These are phyloP conservation scores for Hestina assimilis DNA, from an alignment of 1,140 invertebrate species.

Conservation along the genomic window DNA sequence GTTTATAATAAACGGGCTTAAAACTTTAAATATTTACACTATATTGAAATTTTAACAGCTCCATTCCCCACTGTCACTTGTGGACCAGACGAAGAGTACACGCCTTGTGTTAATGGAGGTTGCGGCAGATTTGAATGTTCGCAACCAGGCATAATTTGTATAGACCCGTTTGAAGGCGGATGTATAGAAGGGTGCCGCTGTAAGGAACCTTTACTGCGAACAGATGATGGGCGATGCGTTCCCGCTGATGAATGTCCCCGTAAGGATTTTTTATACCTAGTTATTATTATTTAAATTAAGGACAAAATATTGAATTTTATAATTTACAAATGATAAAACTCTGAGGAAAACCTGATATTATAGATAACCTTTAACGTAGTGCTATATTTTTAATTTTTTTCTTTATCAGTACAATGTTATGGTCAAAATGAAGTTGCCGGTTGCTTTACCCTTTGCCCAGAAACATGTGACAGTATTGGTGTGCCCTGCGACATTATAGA, in stretches of 20 bases:
- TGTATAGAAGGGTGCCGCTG: conserved; percentile 27
- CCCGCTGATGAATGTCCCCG: conserved; percentile 9
- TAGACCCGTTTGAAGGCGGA: not conserved
- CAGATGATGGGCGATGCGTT: conserved; percentile 18
- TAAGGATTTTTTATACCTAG: conserved; percentile 2
- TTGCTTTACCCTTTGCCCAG: conserved; percentile 18
- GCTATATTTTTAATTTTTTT: no score
- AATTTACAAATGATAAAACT: no score
- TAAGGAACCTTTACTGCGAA: conserved; percentile 20
- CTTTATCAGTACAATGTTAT: conserved; percentile 10
- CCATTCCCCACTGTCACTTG: no score
- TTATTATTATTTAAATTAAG: no score
- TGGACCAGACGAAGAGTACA: conserved; percentile 6
- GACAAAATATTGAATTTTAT: no score
- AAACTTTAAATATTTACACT: no score
- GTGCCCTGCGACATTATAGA: conserved; percentile 1
- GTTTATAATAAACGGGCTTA: no score
- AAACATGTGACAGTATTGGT: conserved; percentile 41
- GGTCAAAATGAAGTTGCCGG: conserved; percentile 20
- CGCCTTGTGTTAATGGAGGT: conserved; percentile 3
- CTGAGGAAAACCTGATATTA: no score
- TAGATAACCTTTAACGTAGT: no score
- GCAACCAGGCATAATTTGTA: conserved; percentile 1
- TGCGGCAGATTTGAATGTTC: conserved; percentile 11
- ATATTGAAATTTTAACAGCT: no score